Evolutionary conservation across 2,113 vertebrate genomes (phyloP), one percentile per base, ranked within the genome.

Genomic region (Nesoenas mayeri): DNA sequence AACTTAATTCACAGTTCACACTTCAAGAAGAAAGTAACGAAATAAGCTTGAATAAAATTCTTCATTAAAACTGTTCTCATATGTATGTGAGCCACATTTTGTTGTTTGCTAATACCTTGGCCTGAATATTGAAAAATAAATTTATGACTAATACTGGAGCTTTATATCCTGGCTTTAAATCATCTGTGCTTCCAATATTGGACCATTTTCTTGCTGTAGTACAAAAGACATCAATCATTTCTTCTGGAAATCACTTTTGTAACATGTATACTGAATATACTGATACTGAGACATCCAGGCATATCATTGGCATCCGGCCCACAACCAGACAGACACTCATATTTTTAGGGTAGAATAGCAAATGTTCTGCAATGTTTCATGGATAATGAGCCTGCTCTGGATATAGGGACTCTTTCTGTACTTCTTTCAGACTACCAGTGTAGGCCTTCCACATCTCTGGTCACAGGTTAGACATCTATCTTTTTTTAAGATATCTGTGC

Each of bases 1-100:
- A 95, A 97, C 95, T 98, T 98, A 98, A 98, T 98, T 97, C 97
- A 96, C 95, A 95, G 91, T 95, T 97, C 97, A 94, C 91, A 89
- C 96, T 96, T 60, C 67, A 88, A 95, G 83, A 91, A 97, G 95
- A 96, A 96, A 91, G 79, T 95, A 97, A 95, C 81, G 8, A 97
- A 98, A 97, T 95, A 95, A 97, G 85, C 62, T 81, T 84, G 86
- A 98, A 96, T 93, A 96, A 97, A 98, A 87, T 96, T 93, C 69
- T 91, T 97, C 94, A 95, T 96, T 94, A 97, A 94, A 93, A 94
- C 34, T 65, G 22, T 81, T 96, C 86, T 74, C 24, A 64, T 24
- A 74, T 31, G 65, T 62, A 79, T 88, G 62, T 88, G 90, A 94
- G 54, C 51, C 34, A 73, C 80, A 87, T 96, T 86, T 97, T 96